Base-by-base conservation (phyloP, 2,113 vertebrate species). In the Tetraodon nigroviridis region DNA sequence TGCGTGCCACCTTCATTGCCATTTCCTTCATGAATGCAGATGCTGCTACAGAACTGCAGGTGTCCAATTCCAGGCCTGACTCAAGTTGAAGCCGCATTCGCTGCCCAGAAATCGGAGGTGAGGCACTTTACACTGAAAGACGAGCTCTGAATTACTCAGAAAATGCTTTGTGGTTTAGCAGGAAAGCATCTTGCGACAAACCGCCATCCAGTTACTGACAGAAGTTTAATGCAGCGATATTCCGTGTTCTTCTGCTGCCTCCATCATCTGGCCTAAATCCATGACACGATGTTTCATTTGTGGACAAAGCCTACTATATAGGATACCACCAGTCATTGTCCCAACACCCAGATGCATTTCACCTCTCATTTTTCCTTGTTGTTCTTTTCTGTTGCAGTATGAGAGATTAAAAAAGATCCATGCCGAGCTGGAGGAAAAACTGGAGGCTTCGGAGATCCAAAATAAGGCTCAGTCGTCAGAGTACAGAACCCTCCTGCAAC, bases 391-490 rank as follows among this genome's bases (percentile, higher is more conserved):
- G 49, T 57, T 85, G 20, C 87, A 99, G 97, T 91, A 94, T 17
- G 94, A 98, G 29, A 92, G 95, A 63, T 75, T 97, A 76, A 93
- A 87, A 71, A 93, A 90, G 59, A 73, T 93, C 56, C 91, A 94
- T 16, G 82, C 78, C 19, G 96, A 99, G 70, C 87, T 98, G 5
- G 95, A 99, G 85, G 96, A 99, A 84, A 97, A 95, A 60, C 90
- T 93, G 41, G 95, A 98, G 83, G 92, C 93, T 11, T 88, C 96
- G 10, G 97, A 99, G 64, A 93, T 99, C 80, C 96, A 99, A 67
- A 90, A 92, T 73, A 97, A 98, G 68, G 92, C 91, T 22, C 92
- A 95, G 27, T 96, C 94, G 24, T 2, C 89, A 4, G 95, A 93
- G 62, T 95, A 97, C 76, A 89, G 95, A 66, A 90, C 55, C 53